Base-by-base conservation (phyloP, 2,888 invertebrate genomes). In the Papilio gigon region DNA sequence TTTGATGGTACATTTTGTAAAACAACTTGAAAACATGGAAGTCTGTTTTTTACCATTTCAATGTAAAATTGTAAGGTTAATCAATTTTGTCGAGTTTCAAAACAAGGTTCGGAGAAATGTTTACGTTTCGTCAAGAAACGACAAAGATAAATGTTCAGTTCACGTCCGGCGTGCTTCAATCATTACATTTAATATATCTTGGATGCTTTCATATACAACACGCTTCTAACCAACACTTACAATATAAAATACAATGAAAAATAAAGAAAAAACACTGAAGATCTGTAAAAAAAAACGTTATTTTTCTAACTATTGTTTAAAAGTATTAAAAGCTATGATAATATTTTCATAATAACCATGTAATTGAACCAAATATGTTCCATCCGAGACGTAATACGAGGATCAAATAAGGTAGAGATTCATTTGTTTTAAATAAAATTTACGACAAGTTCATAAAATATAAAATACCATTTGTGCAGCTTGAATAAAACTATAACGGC, bases 31-130 rank as follows among this genome's bases (percentile, higher is more conserved):
- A 56, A 56, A 56, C 30, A 56, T 22, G 47, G 44, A 47, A 11
- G 44, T 30, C 30, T 56, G 53, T 25, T 50, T 50, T 53, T 53
- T n/a, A 30, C n/a, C 27, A 53, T 53, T 53, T 53, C 27, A 50
- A 27, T 50, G 14, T 50, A 50, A 50, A 25, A 5, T 22, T 50
- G n/a, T 53, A 30, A 30, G 30, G 30, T 30, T 53, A 53, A 53
- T 56, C 17, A 30, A 30, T 56, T 56, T 8, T 27, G 50, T 56
- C 27, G 53, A 53, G 30, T 56, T 30, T 56, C 30, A 56, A 56
- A 56, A 56, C 53, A 30, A n/a, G 17, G 30, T 56, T 9, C 8
- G 30, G n/a, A 14, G 30, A 27, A n/a, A 56, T 30, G 30, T 30
- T 56, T 56, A 56, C 53, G 30, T 30, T 56, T 17, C 53, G 4